Conservation (phyloP, 2,113 vertebrate species). For the Bungarus multicinctus region DNA sequence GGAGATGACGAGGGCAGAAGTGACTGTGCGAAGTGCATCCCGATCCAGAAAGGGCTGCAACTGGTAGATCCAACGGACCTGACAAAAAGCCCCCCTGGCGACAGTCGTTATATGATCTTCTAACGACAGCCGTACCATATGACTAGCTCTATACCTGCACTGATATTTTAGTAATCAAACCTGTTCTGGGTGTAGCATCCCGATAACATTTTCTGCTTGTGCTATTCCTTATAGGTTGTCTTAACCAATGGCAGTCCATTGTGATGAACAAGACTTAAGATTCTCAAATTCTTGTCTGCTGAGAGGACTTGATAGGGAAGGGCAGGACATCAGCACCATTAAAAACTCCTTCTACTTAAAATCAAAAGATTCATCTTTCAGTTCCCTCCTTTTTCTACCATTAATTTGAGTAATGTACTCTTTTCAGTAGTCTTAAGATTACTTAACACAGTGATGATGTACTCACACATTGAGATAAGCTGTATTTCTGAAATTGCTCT, state of each 20-base stretch:
- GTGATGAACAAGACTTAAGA: neutral
- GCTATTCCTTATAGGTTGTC: neutral
- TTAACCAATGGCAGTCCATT: neutral
- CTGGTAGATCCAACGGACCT: no score
- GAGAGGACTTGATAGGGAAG: neutral
- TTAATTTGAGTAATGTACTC: neutral
- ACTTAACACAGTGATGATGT: neutral
- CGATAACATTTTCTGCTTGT: neutral
- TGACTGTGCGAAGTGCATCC: no score
- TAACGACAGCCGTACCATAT: no score
- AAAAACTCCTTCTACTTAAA: neutral
- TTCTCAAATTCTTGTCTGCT: neutral
- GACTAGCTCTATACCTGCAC: neutral
- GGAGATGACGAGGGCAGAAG: no score
- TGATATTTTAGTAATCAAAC: neutral
- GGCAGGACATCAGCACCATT: neutral
- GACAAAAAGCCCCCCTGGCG: no score
- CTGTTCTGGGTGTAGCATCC: neutral
- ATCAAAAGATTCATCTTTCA: neutral
- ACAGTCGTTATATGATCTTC: no score
- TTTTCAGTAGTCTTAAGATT: neutral
- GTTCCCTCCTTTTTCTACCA: neutral
- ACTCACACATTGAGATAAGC: neutral
- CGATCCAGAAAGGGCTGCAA: no score
- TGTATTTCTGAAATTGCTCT: neutral